These are phyloP conservation scores for Lasioglossum malachurum DNA, from an alignment of 2,888 invertebrate species.

Conservation along the genomic window DNA sequence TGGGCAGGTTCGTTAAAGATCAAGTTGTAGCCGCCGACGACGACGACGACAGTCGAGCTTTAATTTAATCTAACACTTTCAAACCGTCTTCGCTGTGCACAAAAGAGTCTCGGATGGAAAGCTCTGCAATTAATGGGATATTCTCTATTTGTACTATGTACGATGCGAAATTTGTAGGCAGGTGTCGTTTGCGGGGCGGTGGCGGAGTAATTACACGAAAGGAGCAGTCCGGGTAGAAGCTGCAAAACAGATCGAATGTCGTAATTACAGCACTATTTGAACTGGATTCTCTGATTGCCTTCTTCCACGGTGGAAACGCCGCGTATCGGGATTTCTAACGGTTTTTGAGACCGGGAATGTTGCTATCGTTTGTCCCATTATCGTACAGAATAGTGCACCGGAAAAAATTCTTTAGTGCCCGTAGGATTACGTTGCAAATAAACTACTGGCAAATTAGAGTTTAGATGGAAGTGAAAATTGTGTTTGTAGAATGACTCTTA, in stretches of 20 bases:
- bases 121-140: slow-evolving; percentile 54
- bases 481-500: background rate
- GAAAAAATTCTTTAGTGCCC: no score
- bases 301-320: background rate
- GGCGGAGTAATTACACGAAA: slow-evolving; percentile 43
- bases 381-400: no score
- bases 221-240: slow-evolving; percentile 15
- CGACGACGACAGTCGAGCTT: slow-evolving; percentile 13
- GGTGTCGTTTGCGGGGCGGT: slow-evolving; percentile 28
- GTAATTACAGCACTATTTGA: slow-evolving; percentile 28
- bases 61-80: slow-evolving; percentile 52
- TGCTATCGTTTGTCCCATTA: no score
- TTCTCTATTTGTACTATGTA: slow-evolving; percentile 14
- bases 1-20: slow-evolving; percentile 39
- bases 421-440: background rate
- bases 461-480: no score
- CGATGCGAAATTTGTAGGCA: slow-evolving; percentile 46
- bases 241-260: slow-evolving; percentile 45
- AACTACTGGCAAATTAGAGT: background rate
- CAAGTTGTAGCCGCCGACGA: background rate
- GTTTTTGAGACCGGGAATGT: background rate
- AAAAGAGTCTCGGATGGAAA: slow-evolving; percentile 35
- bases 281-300: slow-evolving; percentile 13
- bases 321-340: background rate
- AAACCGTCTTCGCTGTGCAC: background rate